Evolutionary conservation across 2,113 vertebrate genomes (phyloP).

Genomic region (Steatornis caripensis): DNA sequence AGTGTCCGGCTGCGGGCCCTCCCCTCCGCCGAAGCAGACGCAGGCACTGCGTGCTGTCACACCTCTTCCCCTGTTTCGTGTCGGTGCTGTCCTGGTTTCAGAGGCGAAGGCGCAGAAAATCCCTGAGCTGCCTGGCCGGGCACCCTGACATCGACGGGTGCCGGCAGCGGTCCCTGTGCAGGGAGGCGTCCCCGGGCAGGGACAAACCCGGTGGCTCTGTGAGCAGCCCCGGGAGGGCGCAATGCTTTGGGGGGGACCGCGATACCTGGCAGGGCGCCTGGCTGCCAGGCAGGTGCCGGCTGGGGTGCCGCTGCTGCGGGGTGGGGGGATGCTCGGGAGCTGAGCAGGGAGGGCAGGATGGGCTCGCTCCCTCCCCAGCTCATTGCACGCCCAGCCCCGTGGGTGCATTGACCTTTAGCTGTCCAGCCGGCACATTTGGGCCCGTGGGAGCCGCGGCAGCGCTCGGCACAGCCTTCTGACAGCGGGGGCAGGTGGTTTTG

Average conservation of each 20-base stretch:
- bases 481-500: neutral
- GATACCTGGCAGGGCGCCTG: neutral
- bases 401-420: neutral
- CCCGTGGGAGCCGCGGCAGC: rapidly evolving
- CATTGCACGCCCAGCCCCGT: rapidly evolving
- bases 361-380: neutral
- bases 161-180: rapidly evolving
- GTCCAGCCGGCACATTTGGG: neutral
- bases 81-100: neutral
- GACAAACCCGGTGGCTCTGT: neutral
- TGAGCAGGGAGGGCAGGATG: rapidly evolving
- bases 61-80: rapidly evolving
- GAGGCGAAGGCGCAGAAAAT: neutral
- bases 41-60: rapidly evolving
- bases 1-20: rapidly evolving
- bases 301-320: neutral
- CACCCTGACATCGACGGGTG: rapidly evolving
- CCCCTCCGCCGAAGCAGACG: rapidly evolving
- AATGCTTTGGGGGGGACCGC: neutral
- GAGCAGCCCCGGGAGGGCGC: neutral
- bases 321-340: neutral
- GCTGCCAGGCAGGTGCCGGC: neutral
- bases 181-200: neutral
- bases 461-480: rapidly evolving
- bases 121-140: neutral